Percentiles rank a stretch among this genome's conserved stretches.
phyloP scores from a whole-genome alignment of 1,140 invertebrate species.

The Diprion similis region DNA sequence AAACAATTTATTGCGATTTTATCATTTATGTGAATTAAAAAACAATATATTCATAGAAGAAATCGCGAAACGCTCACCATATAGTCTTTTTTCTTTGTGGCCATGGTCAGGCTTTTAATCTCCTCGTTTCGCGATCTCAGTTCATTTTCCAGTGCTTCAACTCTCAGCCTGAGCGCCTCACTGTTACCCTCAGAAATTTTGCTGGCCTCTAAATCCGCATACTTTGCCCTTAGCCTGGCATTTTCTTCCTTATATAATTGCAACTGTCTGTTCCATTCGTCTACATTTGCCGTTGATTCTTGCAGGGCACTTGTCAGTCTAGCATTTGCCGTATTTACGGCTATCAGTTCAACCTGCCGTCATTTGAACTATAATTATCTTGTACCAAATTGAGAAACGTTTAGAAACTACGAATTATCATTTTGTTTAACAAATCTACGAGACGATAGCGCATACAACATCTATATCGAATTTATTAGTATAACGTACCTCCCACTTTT shows the following conservation, averaged over 20 bases:
- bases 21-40: constrained; percentile 39
- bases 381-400: neutral
- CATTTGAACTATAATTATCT: neutral
- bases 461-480: too few species aligned
- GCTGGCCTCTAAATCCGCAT: constrained; percentile 75
- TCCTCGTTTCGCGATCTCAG: constrained; percentile 82
- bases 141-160: constrained; percentile 79
- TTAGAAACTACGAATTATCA: constrained; percentile 15
- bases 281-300: constrained; percentile 96
- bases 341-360: constrained; percentile 83
- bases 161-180: constrained; percentile 72
- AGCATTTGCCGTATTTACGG: constrained; percentile 95
- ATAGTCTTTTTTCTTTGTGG: constrained; percentile 61
- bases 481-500: constrained; percentile 87
- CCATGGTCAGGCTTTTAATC: constrained; percentile 65
- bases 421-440: too few species aligned
- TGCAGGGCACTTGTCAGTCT: constrained; percentile 94
- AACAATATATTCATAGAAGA: constrained; percentile 1
- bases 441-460: too few species aligned
- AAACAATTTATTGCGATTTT: constrained; percentile 29
- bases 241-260: constrained; percentile 97
- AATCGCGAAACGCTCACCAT: constrained; percentile 44
- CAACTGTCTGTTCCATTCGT: constrained; percentile 97
- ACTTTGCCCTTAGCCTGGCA: constrained; percentile 82
- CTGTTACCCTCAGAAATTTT: constrained; percentile 63